These are phyloP conservation scores for Hydractinia symbiolongicarpus DNA, from an alignment of 30 jellyfish, hydroid and myxozoan genomes.

Conservation along the genomic window DNA sequence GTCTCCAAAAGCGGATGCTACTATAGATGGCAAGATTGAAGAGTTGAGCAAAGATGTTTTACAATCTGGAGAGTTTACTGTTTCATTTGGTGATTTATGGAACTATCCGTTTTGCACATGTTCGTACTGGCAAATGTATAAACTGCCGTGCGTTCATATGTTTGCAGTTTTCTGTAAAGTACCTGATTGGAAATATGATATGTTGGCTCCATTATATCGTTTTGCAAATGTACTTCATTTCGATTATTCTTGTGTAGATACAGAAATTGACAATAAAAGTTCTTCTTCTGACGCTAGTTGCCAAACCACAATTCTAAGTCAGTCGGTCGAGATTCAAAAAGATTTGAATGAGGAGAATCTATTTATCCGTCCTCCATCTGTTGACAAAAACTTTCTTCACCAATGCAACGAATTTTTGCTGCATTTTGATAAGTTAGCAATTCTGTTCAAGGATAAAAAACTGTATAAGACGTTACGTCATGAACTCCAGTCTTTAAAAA, in stretches of 20 bases:
- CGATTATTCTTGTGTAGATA: slow-evolving; percentile 4
- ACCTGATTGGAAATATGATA: slow-evolving; percentile 15
- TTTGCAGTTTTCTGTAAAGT: background rate
- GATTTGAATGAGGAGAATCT: background rate
- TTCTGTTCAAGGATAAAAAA: background rate
- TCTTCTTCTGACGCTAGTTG: background rate
- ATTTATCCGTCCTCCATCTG: background rate
- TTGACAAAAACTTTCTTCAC: background rate
- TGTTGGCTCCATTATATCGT: slow-evolving; percentile 24
- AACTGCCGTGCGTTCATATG: slow-evolving; percentile 23
- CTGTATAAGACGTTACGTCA: background rate
- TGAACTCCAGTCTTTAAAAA: too few species aligned
- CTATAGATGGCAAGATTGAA: too few species aligned
- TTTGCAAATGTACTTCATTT: background rate
- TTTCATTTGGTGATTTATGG: slow-evolving; percentile 15
- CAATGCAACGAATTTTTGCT: background rate
- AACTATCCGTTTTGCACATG: slow-evolving; percentile 22
- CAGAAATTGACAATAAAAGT: background rate
- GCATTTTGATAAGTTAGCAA: slow-evolving; percentile 8
- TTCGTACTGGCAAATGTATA: slow-evolving; percentile 19
- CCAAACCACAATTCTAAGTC: background rate
- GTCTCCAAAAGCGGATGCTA: background rate
- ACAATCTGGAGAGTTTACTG: slow-evolving; percentile 15
- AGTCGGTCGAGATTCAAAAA: background rate
- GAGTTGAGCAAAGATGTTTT: background rate